Evolutionary conservation across 92 coral and sea anemone genomes (phyloP), one percentile per base, ranked within the genome.

Genomic region (Epizoanthus stellaris): DNA sequence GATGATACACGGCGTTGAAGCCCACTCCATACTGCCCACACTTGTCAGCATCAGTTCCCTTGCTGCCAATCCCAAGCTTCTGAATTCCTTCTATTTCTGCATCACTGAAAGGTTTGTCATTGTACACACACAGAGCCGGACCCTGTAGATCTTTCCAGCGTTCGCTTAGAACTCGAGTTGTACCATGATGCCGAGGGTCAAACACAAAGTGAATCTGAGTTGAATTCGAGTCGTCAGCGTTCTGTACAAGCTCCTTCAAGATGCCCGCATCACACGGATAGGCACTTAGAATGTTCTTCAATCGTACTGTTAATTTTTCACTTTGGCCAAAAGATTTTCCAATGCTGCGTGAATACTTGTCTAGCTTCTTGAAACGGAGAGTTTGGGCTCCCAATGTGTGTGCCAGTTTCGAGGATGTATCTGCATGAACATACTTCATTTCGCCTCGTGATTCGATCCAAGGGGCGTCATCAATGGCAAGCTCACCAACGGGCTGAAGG

Each of bases 211-310:
- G 99, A 49, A 97, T 85, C 67, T 94, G 95, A 47, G 93, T 94
- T 23, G 99, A 95, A 65, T 91, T 85, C n/a, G 99, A 95, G 73
- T 97, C 95, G 69, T 97, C 99, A 67, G 98, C 98, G 73, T 93
- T 97, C 83, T 97, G 98, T 47, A 94, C 89, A 21, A 97, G 88
- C 75, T 97, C 99, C 84, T 97, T 94, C 39, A 97, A 86, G 81
- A 97, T 94, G 73, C 99, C 99, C 3, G 82, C 88, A 58, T 93
- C 99, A 84, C 97, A 91, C 25, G 98, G 99, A 87, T 97, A 94
- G 11, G 99, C 91, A 45, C 89, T 82, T 4, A 97, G 89, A 63
- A 91, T 92, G 77, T 85, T 90, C 80, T 93, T 95, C 17, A 97
- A 74, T 54, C 97, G 85, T 69, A 71, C 82, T 16, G 99, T 97